Percentiles rank a stretch among this genome's conserved stretches.
Evolutionary conservation across 2,888 invertebrate species (phyloP).

Genomic region (Fabriciana adippe): DNA sequence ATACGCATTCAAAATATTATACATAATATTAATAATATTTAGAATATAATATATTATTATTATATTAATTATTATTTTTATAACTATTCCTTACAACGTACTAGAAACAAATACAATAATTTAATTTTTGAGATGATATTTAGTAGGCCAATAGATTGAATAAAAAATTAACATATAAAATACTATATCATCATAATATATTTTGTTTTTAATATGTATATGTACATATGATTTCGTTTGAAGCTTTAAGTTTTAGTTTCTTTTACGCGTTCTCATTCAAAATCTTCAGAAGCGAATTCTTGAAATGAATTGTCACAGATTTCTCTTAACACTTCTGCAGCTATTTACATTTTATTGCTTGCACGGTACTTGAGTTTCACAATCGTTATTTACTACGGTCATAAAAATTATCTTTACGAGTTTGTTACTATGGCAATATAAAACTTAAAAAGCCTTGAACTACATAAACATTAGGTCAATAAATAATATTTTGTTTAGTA

Average conservation of each 20-base stretch:
- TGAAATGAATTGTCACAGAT: slow-evolving; percentile 66
- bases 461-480: slow-evolving; percentile 13
- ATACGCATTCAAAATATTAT: background rate
- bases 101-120: too few relatives aligned
- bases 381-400: slow-evolving; percentile 18
- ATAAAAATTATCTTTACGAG: slow-evolving; percentile 24
- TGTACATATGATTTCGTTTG: background rate
- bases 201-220: too few relatives aligned
- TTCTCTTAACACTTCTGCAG: slow-evolving; percentile 71
- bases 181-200: too few relatives aligned
- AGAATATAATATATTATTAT: too few relatives aligned
- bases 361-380: slow-evolving; percentile 56
- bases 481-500: background rate
- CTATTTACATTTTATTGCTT: slow-evolving; percentile 73
- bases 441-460: slow-evolving; percentile 21
- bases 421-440: slow-evolving; percentile 18
- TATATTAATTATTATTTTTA: too few relatives aligned
- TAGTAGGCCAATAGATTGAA: too few relatives aligned
- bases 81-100: too few relatives aligned
- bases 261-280: slow-evolving; percentile 10
- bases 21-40: too few relatives aligned
- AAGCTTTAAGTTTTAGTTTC: too few relatives aligned
- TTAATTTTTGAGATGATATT: too few relatives aligned
- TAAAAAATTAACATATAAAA: too few relatives aligned
- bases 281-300: slow-evolving; percentile 64